Conservation (phyloP, 1,140 invertebrate genomes). For the Orchesella cincta region DNA sequence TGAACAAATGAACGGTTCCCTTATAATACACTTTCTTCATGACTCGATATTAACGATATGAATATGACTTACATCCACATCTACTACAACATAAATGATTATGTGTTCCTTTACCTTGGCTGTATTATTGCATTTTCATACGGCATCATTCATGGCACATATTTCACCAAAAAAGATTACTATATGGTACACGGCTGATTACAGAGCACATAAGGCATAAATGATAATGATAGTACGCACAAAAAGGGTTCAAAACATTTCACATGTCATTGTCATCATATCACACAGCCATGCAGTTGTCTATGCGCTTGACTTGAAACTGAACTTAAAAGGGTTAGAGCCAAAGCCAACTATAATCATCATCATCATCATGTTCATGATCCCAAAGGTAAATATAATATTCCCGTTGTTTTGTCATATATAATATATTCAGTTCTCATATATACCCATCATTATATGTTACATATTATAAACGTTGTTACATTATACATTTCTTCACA, state of each 20-base stretch:
- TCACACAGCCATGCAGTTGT: not conserved
- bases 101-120: too few relatives aligned
- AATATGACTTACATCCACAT: too few relatives aligned
- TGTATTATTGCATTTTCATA: not conserved
- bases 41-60: too few relatives aligned
- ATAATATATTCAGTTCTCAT: too few relatives aligned
- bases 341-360: not conserved
- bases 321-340: not conserved
- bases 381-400: not conserved
- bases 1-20: too few relatives aligned
- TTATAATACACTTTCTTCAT: too few relatives aligned
- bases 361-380: not conserved
- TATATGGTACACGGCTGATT: constrained; percentile 14
- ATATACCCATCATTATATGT: not conserved
- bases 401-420: constrained; percentile 7
- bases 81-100: too few relatives aligned
- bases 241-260: not conserved
- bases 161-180: not conserved
- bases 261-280: not conserved
- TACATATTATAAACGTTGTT: not conserved
- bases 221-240: not conserved
- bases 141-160: not conserved
- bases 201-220: not conserved
- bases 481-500: not conserved
- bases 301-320: not conserved